phyloP scores from a whole-genome alignment of 1,140 invertebrate species.

The Cydia fagiglandana region DNA sequence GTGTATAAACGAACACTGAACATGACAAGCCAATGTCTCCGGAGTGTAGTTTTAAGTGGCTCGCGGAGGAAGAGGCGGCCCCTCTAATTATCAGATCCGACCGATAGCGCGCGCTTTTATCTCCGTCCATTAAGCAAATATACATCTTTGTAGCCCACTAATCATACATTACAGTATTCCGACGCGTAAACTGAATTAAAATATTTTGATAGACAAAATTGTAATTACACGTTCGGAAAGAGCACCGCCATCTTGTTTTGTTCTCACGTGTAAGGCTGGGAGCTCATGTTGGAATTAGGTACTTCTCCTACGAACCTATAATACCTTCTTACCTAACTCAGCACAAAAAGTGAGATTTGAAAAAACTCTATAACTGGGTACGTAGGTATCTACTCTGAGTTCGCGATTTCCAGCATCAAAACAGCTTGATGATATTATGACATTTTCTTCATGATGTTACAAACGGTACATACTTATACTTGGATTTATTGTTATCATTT shows the following conservation, averaged over 20 bases:
- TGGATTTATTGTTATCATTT: too few species aligned
- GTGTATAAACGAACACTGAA: conserved; percentile 32
- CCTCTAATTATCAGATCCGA: conserved; percentile 73
- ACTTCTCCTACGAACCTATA: neutral
- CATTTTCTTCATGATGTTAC: too few species aligned
- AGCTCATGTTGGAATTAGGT: neutral
- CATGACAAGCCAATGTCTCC: conserved; percentile 4
- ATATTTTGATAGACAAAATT: conserved; percentile 77
- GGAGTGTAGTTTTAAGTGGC: conserved; percentile 74
- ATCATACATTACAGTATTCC: conserved; percentile 71
- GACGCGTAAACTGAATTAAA: conserved; percentile 73
- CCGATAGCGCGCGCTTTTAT: conserved; percentile 74
- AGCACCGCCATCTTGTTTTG: conserved; percentile 51
- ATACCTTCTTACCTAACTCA: neutral
- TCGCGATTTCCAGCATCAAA: too few species aligned
- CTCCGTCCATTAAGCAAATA: conserved; percentile 78
- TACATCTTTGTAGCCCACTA: conserved; percentile 69
- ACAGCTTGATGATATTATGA: too few species aligned
- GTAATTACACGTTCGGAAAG: conserved; percentile 54
- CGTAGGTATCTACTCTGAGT: too few species aligned
- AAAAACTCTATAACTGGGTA: too few species aligned
- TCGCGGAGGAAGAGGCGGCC: conserved; percentile 59
- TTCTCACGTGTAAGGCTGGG: conserved; percentile 29
- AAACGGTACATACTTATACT: too few species aligned
- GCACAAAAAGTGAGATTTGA: too few species aligned